A percentile compares a stretch with the other conserved stretches of the same genome.
phyloP scores from a whole-genome alignment of 2,113 vertebrate species.

The Elephantulus edwardii region DNA sequence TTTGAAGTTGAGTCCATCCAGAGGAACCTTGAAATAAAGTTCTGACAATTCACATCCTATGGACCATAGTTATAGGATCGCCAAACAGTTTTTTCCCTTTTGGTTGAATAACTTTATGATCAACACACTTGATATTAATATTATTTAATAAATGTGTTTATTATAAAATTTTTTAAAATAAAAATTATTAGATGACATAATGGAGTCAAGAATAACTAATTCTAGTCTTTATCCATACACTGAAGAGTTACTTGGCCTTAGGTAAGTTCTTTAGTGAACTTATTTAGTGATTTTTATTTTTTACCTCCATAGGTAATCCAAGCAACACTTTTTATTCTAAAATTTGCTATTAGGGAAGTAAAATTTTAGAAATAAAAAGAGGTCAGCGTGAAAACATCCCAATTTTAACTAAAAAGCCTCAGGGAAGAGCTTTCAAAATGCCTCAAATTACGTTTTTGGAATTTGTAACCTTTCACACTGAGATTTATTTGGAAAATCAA shows the following conservation, averaged over 20 bases:
- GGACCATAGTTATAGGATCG: neutral
- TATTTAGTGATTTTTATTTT: neutral
- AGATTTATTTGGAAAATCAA: constrained; percentile 31
- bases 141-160: neutral
- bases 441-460: neutral
- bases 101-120: neutral
- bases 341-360: neutral
- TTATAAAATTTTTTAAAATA: neutral
- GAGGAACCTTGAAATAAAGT: neutral
- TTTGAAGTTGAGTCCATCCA: neutral
- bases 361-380: constrained; percentile 29
- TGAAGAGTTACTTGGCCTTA: neutral
- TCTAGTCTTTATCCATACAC: neutral
- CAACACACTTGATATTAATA: neutral
- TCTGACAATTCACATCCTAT: neutral
- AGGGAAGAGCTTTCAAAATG: constrained; percentile 35
- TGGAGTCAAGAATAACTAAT: neutral
- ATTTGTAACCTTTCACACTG: constrained; percentile 25
- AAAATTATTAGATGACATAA: neutral
- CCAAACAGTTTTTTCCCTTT: neutral
- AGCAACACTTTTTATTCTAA: neutral
- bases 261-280: neutral
- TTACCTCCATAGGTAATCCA: neutral
- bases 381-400: neutral
- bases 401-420: neutral